These are phyloP conservation scores for Accipiter virgatus DNA, from an alignment of 2,113 vertebrate species.

Conservation along the genomic window DNA sequence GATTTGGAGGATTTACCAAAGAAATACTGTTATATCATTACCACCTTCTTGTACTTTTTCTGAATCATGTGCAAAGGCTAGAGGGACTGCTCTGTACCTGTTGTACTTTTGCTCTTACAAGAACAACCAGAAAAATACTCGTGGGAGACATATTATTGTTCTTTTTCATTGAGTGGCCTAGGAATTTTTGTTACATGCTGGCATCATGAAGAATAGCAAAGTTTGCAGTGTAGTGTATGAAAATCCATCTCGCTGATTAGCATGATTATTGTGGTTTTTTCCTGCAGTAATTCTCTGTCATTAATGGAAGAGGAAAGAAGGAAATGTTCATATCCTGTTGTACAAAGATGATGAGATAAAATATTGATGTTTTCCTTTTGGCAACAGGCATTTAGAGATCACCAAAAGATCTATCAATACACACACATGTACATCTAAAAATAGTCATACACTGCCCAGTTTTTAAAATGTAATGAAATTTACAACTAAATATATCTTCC, in stretches of 20 bases:
- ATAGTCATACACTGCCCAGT: fast-evolving
- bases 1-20: background rate
- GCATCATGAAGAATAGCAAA: background rate
- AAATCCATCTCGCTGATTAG: slow-evolving; percentile 8
- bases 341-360: background rate
- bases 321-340: background rate
- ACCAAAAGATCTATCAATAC: background rate
- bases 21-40: background rate
- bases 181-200: background rate
- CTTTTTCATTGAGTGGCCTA: background rate
- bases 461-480: background rate
- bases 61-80: background rate
- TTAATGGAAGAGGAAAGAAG: slow-evolving; percentile 18
- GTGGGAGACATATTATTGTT: background rate
- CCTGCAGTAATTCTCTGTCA: background rate
- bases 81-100: background rate
- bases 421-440: background rate
- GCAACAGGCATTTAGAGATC: background rate
- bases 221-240: background rate
- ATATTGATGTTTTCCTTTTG: background rate
- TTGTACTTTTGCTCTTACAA: background rate
- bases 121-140: background rate
- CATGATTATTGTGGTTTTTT: background rate
- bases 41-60: background rate
- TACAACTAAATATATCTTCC: background rate